Conservation (phyloP, 2,797 vertebrate species). For the Lepilemur ruficaudatus region DNA sequence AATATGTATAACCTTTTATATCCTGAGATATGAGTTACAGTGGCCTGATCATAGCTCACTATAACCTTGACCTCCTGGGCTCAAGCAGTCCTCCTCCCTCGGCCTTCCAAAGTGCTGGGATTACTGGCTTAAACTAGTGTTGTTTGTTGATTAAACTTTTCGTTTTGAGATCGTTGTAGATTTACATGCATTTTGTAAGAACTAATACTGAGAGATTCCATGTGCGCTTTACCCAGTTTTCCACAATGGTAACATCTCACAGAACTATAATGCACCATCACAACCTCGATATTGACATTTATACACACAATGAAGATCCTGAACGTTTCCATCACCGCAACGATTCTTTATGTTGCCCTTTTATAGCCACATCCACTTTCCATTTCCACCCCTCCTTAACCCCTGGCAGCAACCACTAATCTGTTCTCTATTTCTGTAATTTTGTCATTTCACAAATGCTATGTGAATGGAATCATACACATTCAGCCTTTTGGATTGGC, state of each 20-base stretch:
- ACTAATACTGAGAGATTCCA: not conserved
- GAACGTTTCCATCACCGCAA: not conserved
- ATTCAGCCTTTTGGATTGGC: not conserved
- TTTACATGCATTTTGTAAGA: not conserved
- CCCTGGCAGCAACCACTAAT: not conserved
- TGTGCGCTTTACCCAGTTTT: not conserved
- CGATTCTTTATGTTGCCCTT: not conserved
- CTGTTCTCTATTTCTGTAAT: not conserved
- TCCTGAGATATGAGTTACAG: not conserved
- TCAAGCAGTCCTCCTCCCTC: not conserved
- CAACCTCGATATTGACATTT: not conserved
- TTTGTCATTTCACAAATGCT: not conserved
- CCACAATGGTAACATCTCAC: not conserved
- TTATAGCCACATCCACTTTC: not conserved
- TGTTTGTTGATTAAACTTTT: conserved; percentile 41
- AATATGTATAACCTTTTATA: conserved; percentile 15
- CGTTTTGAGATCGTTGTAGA: conserved; percentile 48
- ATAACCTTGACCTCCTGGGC: not conserved
- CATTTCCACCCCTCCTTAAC: not conserved
- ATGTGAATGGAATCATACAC: not conserved
- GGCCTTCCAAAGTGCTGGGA: not conserved
- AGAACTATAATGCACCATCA: not conserved
- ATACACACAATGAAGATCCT: not conserved
- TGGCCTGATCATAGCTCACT: not conserved
- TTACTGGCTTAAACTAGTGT: not conserved